phyloP scores from a whole-genome alignment of 1,140 invertebrate species.

The Drosophila hydei region DNA sequence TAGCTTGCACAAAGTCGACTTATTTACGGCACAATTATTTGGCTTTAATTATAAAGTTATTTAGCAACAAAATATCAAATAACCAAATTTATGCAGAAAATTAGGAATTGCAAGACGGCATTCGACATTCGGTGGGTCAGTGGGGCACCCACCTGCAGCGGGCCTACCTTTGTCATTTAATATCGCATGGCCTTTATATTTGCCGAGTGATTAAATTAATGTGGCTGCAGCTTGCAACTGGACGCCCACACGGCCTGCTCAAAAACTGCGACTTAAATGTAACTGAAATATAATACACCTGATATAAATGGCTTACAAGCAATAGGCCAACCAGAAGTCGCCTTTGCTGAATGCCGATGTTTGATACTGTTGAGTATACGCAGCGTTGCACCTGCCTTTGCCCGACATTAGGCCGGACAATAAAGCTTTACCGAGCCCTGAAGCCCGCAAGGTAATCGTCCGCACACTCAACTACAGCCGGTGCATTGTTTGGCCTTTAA shows the following conservation, averaged over 20 bases:
- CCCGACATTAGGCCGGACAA: conserved; percentile 11
- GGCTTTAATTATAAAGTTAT: no score
- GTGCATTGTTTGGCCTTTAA: conserved; percentile 36
- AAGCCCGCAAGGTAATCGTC: conserved; percentile 8
- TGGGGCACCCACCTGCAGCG: no score
- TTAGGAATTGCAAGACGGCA: no score
- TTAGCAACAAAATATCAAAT: no score
- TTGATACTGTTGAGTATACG: conserved; percentile 20
- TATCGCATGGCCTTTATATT: no score
- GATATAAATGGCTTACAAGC: conserved; percentile 1
- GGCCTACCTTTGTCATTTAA: no score
- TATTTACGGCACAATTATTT: no score
- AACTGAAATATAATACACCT: conserved; percentile 4
- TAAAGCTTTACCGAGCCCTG: background rate
- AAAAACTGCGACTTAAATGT: conserved; percentile 15
- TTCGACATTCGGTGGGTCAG: no score
- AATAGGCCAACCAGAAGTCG: background rate
- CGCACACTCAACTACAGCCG: background rate
- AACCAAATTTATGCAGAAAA: no score
- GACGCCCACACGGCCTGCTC: background rate
- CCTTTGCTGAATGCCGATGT: background rate
- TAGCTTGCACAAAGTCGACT: no score
- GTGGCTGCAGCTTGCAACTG: background rate
- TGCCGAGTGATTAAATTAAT: no score
- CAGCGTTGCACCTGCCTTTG: conserved; percentile 9